A percentile compares a stretch with the other conserved stretches of the same genome.
Evolutionary conservation across 2,113 vertebrate species (phyloP).

Genomic region (Ceratotherium simum): DNA sequence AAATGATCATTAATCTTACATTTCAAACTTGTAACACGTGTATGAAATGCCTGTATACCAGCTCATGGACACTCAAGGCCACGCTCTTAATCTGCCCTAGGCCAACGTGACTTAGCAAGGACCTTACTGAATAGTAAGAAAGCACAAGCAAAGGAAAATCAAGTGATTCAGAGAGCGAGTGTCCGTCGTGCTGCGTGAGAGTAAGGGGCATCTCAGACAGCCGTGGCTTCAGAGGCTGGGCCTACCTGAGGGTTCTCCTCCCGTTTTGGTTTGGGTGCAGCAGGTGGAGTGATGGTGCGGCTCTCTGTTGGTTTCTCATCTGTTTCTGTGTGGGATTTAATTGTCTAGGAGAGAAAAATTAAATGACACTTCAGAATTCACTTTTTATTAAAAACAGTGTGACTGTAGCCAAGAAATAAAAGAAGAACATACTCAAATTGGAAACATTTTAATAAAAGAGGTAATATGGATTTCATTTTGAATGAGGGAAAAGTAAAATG

Average conservation of each 20-base stretch:
- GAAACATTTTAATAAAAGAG: slow-evolving; percentile 31
- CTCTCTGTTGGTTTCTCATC: slow-evolving; percentile 92
- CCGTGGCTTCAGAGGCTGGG: no score
- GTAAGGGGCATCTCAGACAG: neutral
- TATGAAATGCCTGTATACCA: neutral
- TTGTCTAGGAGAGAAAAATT: slow-evolving; percentile 86
- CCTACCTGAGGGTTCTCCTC: slow-evolving; percentile 98
- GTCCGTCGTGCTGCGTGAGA: neutral
- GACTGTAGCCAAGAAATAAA: neutral
- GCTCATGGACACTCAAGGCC: neutral
- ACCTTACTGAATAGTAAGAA: neutral
- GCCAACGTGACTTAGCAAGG: neutral
- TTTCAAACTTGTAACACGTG: neutral
- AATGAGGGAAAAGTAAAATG: slow-evolving; percentile 37
- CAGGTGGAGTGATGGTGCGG: slow-evolving; percentile 90
- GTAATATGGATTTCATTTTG: slow-evolving; percentile 63
- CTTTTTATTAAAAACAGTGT: slow-evolving; percentile 56
- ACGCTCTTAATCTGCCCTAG: neutral
- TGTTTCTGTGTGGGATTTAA: slow-evolving; percentile 93
- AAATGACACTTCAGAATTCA: slow-evolving; percentile 69
- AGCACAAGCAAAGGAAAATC: neutral
- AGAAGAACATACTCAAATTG: neutral
- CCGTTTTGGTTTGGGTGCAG: slow-evolving; percentile 94
- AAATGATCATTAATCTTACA: neutral
- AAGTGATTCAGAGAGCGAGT: neutral